These are phyloP conservation scores for Entomobrya proxima DNA, from an alignment of 2,888 invertebrate species.

Conservation along the genomic window DNA sequence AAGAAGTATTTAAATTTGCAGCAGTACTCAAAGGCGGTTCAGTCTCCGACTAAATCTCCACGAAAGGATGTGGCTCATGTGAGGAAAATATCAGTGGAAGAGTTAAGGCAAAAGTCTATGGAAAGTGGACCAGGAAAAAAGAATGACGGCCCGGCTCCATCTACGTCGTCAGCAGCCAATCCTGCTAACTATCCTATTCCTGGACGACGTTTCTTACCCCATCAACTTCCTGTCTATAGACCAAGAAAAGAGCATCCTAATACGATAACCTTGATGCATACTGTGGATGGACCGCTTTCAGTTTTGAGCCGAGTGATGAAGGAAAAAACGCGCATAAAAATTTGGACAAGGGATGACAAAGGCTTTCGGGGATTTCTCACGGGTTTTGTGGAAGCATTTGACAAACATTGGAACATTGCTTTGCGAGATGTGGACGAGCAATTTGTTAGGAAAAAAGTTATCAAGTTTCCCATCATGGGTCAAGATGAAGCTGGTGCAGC, in stretches of 20 bases:
- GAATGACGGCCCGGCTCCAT: slow-evolving; percentile 18
- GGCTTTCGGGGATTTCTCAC: slow-evolving; percentile 87
- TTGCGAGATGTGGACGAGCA: slow-evolving; percentile 89
- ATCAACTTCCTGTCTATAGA: slow-evolving; percentile 72
- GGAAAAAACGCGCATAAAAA: slow-evolving; percentile 78
- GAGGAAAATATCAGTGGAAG: not conserved
- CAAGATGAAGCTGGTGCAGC: no score
- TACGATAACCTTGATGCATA: slow-evolving; percentile 70
- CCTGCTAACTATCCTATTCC: slow-evolving; percentile 70
- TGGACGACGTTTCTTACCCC: slow-evolving; percentile 73
- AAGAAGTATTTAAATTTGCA: slow-evolving; percentile 63
- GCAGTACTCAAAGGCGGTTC: slow-evolving; percentile 65
- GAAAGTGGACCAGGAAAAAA: not conserved
- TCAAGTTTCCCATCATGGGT: slow-evolving; percentile 58
- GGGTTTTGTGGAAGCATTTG: slow-evolving; percentile 90
- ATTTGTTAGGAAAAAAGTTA: slow-evolving; percentile 82
- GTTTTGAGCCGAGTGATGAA: slow-evolving; percentile 64
- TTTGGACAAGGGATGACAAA: slow-evolving; percentile 85
- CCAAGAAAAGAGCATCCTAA: slow-evolving; percentile 70
- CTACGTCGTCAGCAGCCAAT: not conserved
- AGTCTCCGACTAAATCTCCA: slow-evolving; percentile 57
- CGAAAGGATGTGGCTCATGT: slow-evolving; percentile 24
- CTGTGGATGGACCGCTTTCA: slow-evolving; percentile 65
- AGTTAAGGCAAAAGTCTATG: not conserved
- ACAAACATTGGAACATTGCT: slow-evolving; percentile 95